Percentiles rank a stretch among this genome's conserved stretches.
phyloP scores from a whole-genome alignment of 2,113 vertebrate genomes.

The Eudyptes chrysolophus region DNA sequence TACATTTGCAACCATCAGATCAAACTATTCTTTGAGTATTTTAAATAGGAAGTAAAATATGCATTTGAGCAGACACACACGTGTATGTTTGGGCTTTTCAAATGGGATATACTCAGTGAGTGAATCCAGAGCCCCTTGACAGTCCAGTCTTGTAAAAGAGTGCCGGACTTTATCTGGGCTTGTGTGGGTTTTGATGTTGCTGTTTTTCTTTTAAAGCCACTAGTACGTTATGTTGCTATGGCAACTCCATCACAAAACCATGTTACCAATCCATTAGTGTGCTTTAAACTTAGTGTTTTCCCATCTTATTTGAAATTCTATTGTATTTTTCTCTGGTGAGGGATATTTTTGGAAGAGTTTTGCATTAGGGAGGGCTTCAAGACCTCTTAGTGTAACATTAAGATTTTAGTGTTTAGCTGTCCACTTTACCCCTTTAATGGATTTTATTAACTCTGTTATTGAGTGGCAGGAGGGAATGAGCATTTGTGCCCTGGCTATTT shows the following conservation, averaged over 20 bases:
- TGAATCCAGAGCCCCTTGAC: background rate
- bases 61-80: fast-evolving
- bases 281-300: background rate
- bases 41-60: background rate
- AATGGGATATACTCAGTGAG: no score
- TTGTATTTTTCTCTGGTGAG: background rate
- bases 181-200: background rate
- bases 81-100: background rate
- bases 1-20: background rate
- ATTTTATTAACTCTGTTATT: background rate
- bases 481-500: background rate
- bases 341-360: background rate
- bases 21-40: background rate
- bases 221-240: background rate
- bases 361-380: background rate
- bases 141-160: background rate
- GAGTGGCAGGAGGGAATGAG: background rate
- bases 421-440: background rate
- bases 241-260: background rate
- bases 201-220: background rate
- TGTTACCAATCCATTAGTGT: background rate
- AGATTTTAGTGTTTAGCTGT: background rate
- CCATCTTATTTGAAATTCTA: background rate
- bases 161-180: background rate
- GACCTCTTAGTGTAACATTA: background rate